phyloP scores from a whole-genome alignment of 1,140 invertebrate genomes.

The Lordiphosa collinella region DNA sequence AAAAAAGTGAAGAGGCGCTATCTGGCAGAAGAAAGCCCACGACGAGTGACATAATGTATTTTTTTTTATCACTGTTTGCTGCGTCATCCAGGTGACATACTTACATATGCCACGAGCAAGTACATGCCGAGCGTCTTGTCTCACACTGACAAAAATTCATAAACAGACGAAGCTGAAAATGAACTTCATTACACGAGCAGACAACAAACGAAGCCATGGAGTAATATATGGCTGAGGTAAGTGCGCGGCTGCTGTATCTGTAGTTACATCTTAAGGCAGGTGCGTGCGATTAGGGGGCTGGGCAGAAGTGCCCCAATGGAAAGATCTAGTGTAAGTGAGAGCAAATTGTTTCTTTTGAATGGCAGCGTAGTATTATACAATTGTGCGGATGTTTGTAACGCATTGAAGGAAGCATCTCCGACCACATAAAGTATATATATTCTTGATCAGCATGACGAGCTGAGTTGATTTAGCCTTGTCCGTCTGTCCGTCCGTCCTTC shows the following conservation, averaged over 20 bases:
- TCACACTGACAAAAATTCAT: background rate
- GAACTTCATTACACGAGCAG: slow-evolving; percentile 60
- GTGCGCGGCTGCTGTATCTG: slow-evolving; percentile 5
- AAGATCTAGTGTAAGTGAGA: too few relatives aligned
- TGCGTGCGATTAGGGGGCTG: too few relatives aligned
- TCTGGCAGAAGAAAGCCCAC: slow-evolving; percentile 9
- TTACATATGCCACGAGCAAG: background rate
- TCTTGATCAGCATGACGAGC: too few relatives aligned
- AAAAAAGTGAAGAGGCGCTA: slow-evolving; percentile 38
- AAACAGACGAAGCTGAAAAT: slow-evolving; percentile 29
- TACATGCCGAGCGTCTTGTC: background rate
- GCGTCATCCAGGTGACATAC: slow-evolving; percentile 12
- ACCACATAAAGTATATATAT: too few relatives aligned
- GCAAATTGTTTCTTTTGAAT: too few relatives aligned
- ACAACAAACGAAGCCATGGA: slow-evolving; percentile 30
- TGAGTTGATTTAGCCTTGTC: too few relatives aligned
- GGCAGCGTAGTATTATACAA: too few relatives aligned
- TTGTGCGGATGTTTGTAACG: too few relatives aligned
- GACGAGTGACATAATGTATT: slow-evolving; percentile 43
- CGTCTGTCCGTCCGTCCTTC: too few relatives aligned
- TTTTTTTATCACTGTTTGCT: slow-evolving; percentile 13
- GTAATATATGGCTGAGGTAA: slow-evolving; percentile 18
- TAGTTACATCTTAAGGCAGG: too few relatives aligned
- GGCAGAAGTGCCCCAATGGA: too few relatives aligned
- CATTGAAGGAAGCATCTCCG: too few relatives aligned